Evolutionary conservation across 2,888 invertebrate genomes (phyloP).

Genomic region (Leucophenga montana): DNA sequence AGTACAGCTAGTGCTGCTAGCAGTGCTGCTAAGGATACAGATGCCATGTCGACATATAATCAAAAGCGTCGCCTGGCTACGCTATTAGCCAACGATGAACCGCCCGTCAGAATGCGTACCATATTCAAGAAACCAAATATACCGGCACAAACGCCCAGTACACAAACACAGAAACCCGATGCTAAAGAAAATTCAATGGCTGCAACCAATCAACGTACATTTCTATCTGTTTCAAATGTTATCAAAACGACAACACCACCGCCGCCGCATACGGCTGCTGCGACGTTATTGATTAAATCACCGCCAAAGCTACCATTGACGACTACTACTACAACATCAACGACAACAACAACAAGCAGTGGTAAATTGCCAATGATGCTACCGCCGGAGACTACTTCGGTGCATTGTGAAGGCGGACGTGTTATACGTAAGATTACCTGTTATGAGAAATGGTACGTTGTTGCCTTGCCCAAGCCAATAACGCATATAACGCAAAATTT

Average conservation of each 20-base stretch:
- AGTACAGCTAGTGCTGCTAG: slow-evolving; percentile 6
- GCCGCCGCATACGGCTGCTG: slow-evolving; percentile 1
- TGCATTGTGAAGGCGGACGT: slow-evolving; percentile 69
- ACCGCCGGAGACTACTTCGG: slow-evolving; percentile 68
- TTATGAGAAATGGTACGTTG: slow-evolving; percentile 73
- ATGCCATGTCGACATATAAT: neutral
- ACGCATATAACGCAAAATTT: slow-evolving; percentile 59
- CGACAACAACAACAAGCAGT: neutral
- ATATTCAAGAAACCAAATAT: slow-evolving; percentile 53
- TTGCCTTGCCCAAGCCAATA: slow-evolving; percentile 57
- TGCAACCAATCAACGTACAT: slow-evolving; percentile 28
- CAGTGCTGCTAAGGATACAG: neutral
- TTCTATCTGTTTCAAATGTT: too few relatives aligned
- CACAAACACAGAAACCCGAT: slow-evolving; percentile 40
- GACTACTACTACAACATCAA: neutral
- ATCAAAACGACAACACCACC: slow-evolving; percentile 5
- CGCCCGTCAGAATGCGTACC: neutral
- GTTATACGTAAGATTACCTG: slow-evolving; percentile 73
- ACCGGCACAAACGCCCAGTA: too few relatives aligned
- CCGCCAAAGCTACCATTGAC: slow-evolving; percentile 3
- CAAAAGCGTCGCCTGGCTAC: slow-evolving; percentile 42
- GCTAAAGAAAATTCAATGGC: slow-evolving; percentile 46
- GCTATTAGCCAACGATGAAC: slow-evolving; percentile 40
- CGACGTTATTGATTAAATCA: neutral
- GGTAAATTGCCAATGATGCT: slow-evolving; percentile 37